Percentiles rank a stretch among this genome's conserved stretches.
Conservation (phyloP, 1,140 invertebrate genomes). For the Gonatopus flavifemur region DNA sequence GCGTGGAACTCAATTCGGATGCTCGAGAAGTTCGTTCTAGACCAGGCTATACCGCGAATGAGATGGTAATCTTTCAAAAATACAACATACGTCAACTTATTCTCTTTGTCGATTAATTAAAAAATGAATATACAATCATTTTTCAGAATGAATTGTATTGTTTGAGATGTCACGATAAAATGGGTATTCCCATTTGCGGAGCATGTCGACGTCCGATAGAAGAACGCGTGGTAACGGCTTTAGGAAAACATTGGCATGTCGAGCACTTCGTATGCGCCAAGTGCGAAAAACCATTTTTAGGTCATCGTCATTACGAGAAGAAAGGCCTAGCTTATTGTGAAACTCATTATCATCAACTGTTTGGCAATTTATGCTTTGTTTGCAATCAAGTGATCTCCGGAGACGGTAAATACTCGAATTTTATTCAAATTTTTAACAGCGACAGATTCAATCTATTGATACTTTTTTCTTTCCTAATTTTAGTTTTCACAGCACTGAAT, state of each 20-base stretch:
- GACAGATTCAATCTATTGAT: constrained; percentile 13
- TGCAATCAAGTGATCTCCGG: constrained; percentile 98
- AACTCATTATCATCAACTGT: constrained; percentile 98
- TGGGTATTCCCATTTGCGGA: constrained; percentile 97
- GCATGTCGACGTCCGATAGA: constrained; percentile 96
- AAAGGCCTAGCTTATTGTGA: constrained; percentile 99
- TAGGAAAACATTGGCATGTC: constrained; percentile 99
- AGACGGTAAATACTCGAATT: constrained; percentile 74
- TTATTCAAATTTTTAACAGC: neutral
- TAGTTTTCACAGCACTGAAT: constrained; percentile 96
- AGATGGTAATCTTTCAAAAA: constrained; percentile 65
- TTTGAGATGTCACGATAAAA: constrained; percentile 97
- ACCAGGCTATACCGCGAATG: constrained; percentile 86
- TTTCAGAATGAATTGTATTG: constrained; percentile 92
- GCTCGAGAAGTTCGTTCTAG: constrained; percentile 92
- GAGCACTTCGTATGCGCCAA: constrained; percentile 99
- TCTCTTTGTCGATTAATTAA: neutral
- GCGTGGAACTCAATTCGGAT: constrained; percentile 83
- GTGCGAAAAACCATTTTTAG: constrained; percentile 99
- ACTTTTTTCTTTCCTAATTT: constrained; percentile 24
- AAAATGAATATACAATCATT: constrained; percentile 4
- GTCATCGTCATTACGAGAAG: constrained; percentile 98
- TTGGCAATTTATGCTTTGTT: constrained; percentile 97
- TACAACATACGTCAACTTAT: too few relatives aligned
- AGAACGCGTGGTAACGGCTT: constrained; percentile 92